Percentiles rank a stretch among this genome's conserved stretches.
These are phyloP conservation scores for Poeciliopsis retropinna DNA, from an alignment of 2,113 vertebrate genomes.

Conservation along the genomic window DNA sequence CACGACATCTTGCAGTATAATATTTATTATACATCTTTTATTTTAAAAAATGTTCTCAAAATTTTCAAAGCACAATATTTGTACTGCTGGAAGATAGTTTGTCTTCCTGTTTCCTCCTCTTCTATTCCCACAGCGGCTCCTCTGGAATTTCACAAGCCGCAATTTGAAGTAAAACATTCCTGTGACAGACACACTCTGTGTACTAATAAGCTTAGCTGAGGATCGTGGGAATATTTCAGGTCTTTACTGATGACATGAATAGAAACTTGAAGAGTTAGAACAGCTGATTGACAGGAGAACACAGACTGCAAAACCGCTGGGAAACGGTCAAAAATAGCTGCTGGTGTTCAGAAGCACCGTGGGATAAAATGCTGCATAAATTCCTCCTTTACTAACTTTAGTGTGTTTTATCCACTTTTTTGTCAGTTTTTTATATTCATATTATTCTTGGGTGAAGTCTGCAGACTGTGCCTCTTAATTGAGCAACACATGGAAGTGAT, in stretches of 20 bases:
- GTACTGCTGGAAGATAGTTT: too few relatives aligned
- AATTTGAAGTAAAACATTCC: not conserved
- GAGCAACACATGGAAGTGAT: too few relatives aligned
- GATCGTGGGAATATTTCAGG: conserved; percentile 8
- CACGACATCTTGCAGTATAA: too few relatives aligned
- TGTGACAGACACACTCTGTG: not conserved
- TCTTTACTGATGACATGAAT: not conserved
- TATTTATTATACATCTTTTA: too few relatives aligned
- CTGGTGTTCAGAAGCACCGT: not conserved
- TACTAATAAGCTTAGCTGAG: not conserved
- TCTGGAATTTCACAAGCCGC: not conserved
- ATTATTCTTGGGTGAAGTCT: too few relatives aligned
- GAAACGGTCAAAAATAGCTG: not conserved
- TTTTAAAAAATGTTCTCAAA: too few relatives aligned
- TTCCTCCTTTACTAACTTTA: not conserved
- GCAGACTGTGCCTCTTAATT: too few relatives aligned
- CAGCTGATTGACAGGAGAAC: not conserved
- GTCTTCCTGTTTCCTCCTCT: too few relatives aligned
- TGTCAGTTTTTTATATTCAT: too few relatives aligned
- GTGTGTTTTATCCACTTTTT: not conserved
- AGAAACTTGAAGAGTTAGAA: not conserved
- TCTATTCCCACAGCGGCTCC: too few relatives aligned
- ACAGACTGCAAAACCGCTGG: not conserved
- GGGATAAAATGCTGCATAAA: not conserved
- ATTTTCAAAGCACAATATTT: too few relatives aligned